Evolutionary conservation across 2,797 vertebrate species (phyloP).

Genomic region (Esox lucius): DNA sequence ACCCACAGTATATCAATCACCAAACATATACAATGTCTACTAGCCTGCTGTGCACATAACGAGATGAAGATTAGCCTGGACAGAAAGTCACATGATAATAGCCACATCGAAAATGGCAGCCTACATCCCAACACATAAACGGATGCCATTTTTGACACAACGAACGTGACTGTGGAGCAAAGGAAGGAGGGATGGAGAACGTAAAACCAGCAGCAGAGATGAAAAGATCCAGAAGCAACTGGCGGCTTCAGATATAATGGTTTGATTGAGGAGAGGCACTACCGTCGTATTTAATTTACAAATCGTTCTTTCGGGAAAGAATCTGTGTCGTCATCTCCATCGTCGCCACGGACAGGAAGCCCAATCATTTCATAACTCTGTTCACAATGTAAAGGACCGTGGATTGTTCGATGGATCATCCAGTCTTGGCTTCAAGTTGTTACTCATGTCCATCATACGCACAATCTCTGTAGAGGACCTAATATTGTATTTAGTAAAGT

Average conservation of each 20-base stretch:
- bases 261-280: conserved; percentile 73
- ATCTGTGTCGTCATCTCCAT: conserved; percentile 39
- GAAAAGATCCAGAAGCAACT: conserved; percentile 55
- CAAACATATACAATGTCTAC: background rate
- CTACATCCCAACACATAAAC: conserved; percentile 15
- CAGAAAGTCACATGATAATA: background rate
- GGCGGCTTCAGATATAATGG: conserved; percentile 52
- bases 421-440: conserved; percentile 6
- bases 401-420: too few species aligned
- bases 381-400: background rate
- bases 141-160: conserved; percentile 13
- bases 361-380: conserved; percentile 23
- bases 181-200: conserved; percentile 35
- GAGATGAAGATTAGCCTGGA: background rate
- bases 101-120: background rate
- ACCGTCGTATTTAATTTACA: conserved; percentile 60
- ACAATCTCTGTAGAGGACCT: conserved; percentile 22
- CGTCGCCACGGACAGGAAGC: conserved; percentile 32
- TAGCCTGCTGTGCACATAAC: background rate
- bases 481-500: conserved; percentile 16
- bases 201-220: conserved; percentile 60
- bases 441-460: background rate
- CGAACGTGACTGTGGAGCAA: conserved; percentile 24
- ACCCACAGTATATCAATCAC: background rate
- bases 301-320: conserved; percentile 57